Percentiles rank a stretch among this genome's conserved stretches.
Conservation (phyloP, 2,888 invertebrate species). For the Hoplodrina ambigua region DNA sequence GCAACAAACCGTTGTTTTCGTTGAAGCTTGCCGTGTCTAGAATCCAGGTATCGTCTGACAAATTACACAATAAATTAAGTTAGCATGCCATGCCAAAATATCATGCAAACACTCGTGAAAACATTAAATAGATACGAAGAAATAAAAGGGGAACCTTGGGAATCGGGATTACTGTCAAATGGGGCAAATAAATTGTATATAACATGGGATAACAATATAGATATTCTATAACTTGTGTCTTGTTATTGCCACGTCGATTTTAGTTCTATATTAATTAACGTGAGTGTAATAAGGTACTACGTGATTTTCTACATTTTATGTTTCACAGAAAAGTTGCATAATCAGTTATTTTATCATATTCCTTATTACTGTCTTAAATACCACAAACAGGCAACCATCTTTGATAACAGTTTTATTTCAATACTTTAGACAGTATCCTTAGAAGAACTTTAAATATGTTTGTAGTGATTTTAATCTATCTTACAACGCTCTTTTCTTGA, state of each 20-base stretch:
- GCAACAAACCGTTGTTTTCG: conserved; percentile 88
- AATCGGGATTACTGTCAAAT: conserved; percentile 52
- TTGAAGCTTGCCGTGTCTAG: conserved; percentile 87
- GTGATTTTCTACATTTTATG: conserved; percentile 64
- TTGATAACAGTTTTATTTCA: not conserved
- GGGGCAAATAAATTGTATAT: conserved; percentile 59
- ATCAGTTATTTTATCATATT: conserved; percentile 31
- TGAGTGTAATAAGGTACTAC: conserved; percentile 62
- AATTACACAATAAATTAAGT: conserved; percentile 87
- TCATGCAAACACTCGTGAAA: conserved; percentile 83
- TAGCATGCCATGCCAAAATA: conserved; percentile 89
- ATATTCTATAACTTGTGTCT: conserved; percentile 39
- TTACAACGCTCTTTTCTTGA: not conserved
- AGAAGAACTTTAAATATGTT: too few relatives aligned
- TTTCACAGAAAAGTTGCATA: conserved; percentile 35
- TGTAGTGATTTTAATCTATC: not conserved
- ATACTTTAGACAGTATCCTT: not conserved
- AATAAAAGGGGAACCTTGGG: conserved; percentile 62
- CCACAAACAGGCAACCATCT: not conserved
- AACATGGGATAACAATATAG: conserved; percentile 48
- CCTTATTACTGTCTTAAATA: conserved; percentile 21
- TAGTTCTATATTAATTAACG: conserved; percentile 54
- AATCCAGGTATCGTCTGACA: conserved; percentile 90
- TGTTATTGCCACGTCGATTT: conserved; percentile 63
- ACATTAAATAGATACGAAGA: conserved; percentile 68